phyloP scores from a whole-genome alignment of 1,140 invertebrate genomes.

The Kradibia gibbosae region DNA sequence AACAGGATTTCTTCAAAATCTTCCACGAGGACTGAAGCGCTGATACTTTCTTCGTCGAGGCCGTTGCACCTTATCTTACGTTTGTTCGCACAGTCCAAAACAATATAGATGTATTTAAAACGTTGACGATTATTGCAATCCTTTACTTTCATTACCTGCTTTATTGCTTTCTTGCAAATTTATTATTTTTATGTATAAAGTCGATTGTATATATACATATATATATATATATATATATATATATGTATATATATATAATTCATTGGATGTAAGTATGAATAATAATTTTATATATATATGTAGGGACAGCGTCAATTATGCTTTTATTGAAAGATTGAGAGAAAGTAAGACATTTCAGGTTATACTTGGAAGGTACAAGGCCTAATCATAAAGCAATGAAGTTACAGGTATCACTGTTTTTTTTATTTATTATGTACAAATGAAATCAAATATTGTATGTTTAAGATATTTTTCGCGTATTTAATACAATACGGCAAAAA shows the following conservation, averaged over 20 bases:
- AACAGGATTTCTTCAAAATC: neutral
- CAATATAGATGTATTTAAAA: neutral
- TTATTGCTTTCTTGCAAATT: slow-evolving; percentile 1
- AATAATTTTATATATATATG: slow-evolving; percentile 36
- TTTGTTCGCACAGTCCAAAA: neutral
- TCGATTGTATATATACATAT: slow-evolving; percentile 32
- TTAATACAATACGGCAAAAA: neutral
- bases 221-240: slow-evolving; percentile 49
- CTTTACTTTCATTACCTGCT: neutral
- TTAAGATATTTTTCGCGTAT: neutral
- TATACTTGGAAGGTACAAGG: slow-evolving; percentile 42
- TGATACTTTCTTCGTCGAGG: neutral
- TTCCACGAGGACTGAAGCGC: neutral
- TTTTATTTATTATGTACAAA: neutral
- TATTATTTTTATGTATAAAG: slow-evolving; percentile 37
- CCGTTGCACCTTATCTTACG: neutral
- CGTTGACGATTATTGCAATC: neutral
- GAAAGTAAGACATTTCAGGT: slow-evolving; percentile 32
- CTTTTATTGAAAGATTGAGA: slow-evolving; percentile 39
- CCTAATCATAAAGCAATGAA: slow-evolving; percentile 48
- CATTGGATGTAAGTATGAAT: slow-evolving; percentile 7
- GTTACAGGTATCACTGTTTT: slow-evolving; percentile 20
- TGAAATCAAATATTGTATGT: neutral
- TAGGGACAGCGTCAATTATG: slow-evolving; percentile 49
- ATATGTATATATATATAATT: slow-evolving; percentile 50